Evolutionary conservation across 35 echinoderm and acorn worm species (phyloP).

Genomic region (Ophiothrix spiculata): DNA sequence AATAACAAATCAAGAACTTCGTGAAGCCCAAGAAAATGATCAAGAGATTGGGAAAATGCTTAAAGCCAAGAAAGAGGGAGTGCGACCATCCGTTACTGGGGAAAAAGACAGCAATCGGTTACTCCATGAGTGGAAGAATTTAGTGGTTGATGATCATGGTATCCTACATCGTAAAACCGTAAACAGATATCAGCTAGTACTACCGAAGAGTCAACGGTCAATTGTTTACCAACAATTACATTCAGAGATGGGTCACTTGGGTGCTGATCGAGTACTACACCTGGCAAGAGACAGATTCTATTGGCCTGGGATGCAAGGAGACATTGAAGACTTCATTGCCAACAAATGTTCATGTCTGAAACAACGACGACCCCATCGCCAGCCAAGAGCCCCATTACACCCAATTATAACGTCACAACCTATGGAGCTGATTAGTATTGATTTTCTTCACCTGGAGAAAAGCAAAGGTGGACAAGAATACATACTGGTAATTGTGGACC

Average conservation of each 20-base stretch:
- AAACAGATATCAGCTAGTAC: constrained; percentile 23
- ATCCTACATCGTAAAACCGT: constrained; percentile 29
- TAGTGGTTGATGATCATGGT: constrained; percentile 21
- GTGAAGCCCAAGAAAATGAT: constrained; percentile 23
- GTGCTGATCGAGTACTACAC: constrained; percentile 27
- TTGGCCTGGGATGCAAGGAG: constrained; percentile 49
- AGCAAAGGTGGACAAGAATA: constrained; percentile 51
- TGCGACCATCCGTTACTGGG: background rate
- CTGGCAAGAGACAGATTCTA: constrained; percentile 37
- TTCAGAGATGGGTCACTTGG: constrained; percentile 66
- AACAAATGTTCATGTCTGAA: background rate
- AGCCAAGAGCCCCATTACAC: background rate
- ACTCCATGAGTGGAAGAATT: constrained; percentile 37
- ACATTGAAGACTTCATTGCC: background rate
- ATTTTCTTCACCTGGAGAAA: constrained; percentile 61
- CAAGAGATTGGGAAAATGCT: background rate
- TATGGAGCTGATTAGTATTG: constrained; percentile 62
- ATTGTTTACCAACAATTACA: constrained; percentile 43
- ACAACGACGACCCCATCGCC: background rate
- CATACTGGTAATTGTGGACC: constrained; percentile 57
- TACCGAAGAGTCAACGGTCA: constrained; percentile 13
- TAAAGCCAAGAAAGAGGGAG: background rate
- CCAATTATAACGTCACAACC: constrained; percentile 28
- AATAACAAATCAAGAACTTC: background rate
- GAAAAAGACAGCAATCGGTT: background rate